These are phyloP conservation scores for Etheostoma cragini DNA, from an alignment of 2,113 vertebrate genomes.

Conservation along the genomic window DNA sequence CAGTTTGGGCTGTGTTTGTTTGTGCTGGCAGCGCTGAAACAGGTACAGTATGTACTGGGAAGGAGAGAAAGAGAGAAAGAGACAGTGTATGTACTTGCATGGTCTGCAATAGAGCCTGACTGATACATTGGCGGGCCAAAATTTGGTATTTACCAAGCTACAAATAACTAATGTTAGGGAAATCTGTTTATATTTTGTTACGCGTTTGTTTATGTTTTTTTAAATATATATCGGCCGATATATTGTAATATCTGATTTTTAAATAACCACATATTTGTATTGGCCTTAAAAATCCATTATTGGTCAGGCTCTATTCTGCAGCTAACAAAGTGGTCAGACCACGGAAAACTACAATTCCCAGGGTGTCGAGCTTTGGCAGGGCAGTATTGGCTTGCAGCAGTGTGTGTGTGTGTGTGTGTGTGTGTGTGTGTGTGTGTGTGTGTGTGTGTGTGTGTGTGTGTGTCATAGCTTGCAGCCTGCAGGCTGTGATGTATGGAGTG, in stretches of 20 bases:
- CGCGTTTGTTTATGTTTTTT: too few species aligned
- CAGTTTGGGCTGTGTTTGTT: constrained; percentile 66
- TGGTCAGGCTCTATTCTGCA: not conserved
- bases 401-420: constrained; percentile 1
- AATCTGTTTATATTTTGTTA: too few species aligned
- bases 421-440: too few species aligned
- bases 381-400: constrained; percentile 29
- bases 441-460: constrained; percentile 2
- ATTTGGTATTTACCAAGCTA: too few species aligned
- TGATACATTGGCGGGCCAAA: too few species aligned
- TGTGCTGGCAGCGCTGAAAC: constrained; percentile 63
- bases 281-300: too few species aligned
- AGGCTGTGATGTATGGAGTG: constrained; percentile 44
- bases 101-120: not conserved
- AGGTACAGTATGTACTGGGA: constrained; percentile 70
- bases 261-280: too few species aligned
- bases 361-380: constrained; percentile 70
- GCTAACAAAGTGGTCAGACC: constrained; percentile 59
- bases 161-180: too few species aligned
- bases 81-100: constrained; percentile 54
- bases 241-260: too few species aligned
- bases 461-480: constrained; percentile 33
- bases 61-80: not conserved
- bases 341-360: constrained; percentile 81
- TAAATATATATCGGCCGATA: too few species aligned